Conservation (phyloP, 2,797 vertebrate species). For the Cheirogaleus major region DNA sequence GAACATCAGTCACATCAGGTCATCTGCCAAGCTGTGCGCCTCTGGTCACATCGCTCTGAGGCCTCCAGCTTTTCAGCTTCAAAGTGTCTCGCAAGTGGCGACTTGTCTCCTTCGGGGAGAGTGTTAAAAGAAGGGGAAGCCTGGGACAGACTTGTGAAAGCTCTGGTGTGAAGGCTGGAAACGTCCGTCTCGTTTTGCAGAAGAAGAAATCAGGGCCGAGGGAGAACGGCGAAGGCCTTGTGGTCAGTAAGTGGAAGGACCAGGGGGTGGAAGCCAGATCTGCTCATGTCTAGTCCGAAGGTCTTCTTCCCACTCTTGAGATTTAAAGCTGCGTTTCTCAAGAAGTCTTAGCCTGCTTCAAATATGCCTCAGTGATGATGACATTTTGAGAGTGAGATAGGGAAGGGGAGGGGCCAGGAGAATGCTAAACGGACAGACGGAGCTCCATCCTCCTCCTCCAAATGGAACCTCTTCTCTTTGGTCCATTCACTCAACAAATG, state of each 20-base stretch:
- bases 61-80: conserved; percentile 22
- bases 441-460: neutral
- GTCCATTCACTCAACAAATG: neutral
- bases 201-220: conserved; percentile 1
- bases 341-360: neutral
- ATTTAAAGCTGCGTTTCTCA: conserved; percentile 16
- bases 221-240: neutral
- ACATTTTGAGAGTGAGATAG: neutral
- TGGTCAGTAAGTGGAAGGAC: neutral
- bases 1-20: conserved; percentile 49
- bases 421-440: neutral
- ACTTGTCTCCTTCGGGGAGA: neutral
- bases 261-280: accelerated
- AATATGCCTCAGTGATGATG: neutral
- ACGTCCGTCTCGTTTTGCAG: neutral
- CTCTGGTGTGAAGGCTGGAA: neutral
- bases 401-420: neutral
- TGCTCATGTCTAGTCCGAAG: neutral
- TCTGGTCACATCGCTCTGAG: conserved; percentile 32
- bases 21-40: conserved; percentile 37
- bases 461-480: neutral
- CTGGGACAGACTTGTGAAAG: neutral
- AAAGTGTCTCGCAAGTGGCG: conserved; percentile 10
- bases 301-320: neutral
- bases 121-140: conserved; percentile 48